Evolutionary conservation across 2,888 invertebrate species (phyloP).

Genomic region (Tetragonisca angustula): DNA sequence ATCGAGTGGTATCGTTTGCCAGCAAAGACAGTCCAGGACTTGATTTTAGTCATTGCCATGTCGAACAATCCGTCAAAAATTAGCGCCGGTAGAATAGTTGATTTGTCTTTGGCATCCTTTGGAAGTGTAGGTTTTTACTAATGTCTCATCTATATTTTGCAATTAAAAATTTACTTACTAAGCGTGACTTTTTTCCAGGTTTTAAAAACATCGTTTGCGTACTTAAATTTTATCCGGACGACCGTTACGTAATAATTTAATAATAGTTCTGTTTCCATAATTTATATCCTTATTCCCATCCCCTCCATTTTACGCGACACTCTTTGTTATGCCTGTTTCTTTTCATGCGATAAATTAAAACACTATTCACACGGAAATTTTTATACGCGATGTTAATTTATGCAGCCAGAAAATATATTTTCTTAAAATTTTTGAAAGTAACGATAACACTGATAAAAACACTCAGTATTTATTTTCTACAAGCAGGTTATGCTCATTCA

Average conservation of each 20-base stretch:
- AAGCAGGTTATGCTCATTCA: no score
- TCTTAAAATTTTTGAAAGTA: no score
- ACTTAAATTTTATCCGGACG: background rate
- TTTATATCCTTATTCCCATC: no score
- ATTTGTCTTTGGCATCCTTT: background rate
- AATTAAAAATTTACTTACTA: background rate
- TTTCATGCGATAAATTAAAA: no score
- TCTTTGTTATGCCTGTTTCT: no score
- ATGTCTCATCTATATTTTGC: background rate
- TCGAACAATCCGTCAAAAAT: background rate
- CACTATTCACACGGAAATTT: no score
- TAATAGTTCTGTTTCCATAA: background rate
- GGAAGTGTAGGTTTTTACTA: background rate
- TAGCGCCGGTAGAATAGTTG: background rate
- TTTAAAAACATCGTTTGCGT: background rate
- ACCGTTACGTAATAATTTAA: background rate
- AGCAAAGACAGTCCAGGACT: background rate
- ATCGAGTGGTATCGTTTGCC: conserved; percentile 70
- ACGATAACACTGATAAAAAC: no score
- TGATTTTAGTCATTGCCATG: background rate
- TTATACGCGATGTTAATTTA: no score
- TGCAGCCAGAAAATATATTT: no score
- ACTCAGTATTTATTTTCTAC: no score
- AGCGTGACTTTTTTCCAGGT: background rate
- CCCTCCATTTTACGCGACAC: no score